phyloP scores from a whole-genome alignment of 2,797 vertebrate genomes.

The Taeniopygia guttata region DNA sequence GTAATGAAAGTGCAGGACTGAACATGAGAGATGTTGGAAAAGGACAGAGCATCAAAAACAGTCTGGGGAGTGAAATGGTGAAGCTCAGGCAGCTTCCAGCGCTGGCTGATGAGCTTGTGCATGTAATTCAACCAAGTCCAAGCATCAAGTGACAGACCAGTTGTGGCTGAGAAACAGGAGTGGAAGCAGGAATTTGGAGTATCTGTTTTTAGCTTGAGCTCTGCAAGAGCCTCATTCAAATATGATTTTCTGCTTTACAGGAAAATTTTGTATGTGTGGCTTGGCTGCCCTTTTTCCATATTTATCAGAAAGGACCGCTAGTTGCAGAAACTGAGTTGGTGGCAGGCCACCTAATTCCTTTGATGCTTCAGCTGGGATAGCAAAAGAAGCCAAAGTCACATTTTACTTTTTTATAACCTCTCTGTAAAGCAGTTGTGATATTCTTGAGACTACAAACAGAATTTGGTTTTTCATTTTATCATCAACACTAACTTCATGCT shows the following conservation, averaged over 20 bases:
- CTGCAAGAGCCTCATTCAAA: background rate
- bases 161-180: background rate
- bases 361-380: background rate
- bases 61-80: background rate
- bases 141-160: background rate
- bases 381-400: background rate
- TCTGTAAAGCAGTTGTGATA: background rate
- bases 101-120: background rate
- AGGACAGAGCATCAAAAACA: background rate
- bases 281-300: background rate
- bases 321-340: background rate
- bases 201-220: background rate
- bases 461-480: background rate
- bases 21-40: background rate
- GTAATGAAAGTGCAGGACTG: background rate
- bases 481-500: background rate
- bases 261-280: background rate
- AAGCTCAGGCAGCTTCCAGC: background rate
- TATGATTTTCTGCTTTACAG: background rate
- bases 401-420: background rate
- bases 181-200: background rate
- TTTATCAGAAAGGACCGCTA: background rate
- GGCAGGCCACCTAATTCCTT: background rate
- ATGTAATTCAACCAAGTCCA: rapidly evolving
- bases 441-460: background rate